phyloP scores from a whole-genome alignment of 1,140 invertebrate genomes.

The Chironomus tepperi region DNA sequence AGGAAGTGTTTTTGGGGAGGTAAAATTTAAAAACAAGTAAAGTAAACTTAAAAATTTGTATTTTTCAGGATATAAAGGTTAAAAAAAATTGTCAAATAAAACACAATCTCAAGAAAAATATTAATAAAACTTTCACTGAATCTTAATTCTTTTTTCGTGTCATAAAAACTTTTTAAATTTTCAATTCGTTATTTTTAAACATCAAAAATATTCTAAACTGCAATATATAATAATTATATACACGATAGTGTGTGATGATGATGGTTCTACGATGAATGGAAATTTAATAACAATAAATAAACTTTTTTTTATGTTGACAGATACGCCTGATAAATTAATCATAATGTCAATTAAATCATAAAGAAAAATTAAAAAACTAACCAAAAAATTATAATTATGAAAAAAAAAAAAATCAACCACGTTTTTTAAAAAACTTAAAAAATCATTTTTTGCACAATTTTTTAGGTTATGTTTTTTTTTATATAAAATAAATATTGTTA shows the following conservation, averaged over 20 bases:
- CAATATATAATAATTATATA: neutral
- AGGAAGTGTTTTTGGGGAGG: no score
- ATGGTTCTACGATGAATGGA: neutral
- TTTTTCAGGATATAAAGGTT: no score
- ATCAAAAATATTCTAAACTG: neutral
- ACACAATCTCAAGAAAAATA: no score
- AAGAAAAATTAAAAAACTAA: neutral
- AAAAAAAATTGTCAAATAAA: no score
- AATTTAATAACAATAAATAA: neutral
- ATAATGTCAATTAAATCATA: neutral
- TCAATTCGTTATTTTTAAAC: constrained; percentile 14
- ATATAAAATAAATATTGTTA: neutral
- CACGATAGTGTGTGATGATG: neutral
- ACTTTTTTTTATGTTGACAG: neutral
- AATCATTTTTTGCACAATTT: neutral
- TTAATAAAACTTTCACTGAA: no score
- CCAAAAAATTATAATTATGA: neutral
- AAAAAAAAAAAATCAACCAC: neutral
- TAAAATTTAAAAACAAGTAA: no score
- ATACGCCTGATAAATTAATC: neutral
- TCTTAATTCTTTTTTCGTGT: no score
- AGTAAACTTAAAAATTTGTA: no score
- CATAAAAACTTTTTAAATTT: neutral
- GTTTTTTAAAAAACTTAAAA: neutral
- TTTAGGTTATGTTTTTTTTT: neutral